Percentiles rank a stretch among this genome's conserved stretches.
Evolutionary conservation across 2,888 invertebrate species (phyloP).

Genomic region (Nephrotoma guestfalica): DNA sequence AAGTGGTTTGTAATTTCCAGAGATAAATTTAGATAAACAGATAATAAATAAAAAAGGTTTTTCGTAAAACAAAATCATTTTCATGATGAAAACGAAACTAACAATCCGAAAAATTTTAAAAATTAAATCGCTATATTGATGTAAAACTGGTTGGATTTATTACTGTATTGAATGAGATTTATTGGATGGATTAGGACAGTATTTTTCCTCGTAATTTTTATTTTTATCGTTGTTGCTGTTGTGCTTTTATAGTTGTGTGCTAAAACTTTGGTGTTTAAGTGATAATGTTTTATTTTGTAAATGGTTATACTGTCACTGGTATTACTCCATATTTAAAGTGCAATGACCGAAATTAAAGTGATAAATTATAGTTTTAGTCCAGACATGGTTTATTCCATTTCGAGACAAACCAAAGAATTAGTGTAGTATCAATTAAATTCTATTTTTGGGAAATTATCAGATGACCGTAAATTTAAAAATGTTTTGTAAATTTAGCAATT

Average conservation of each 20-base stretch:
- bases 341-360: not conserved
- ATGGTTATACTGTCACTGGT: not conserved
- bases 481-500: too few relatives aligned
- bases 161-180: not conserved
- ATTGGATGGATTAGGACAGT: not conserved
- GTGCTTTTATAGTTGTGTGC: too few relatives aligned
- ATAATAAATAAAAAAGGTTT: not conserved
- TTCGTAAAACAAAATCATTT: not conserved
- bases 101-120: not conserved
- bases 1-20: not conserved
- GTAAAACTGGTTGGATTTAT: not conserved
- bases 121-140: not conserved
- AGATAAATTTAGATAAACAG: not conserved
- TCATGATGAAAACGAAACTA: not conserved
- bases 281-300: not conserved
- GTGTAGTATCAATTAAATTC: too few relatives aligned
- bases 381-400: not conserved
- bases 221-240: not conserved
- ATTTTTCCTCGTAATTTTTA: not conserved
- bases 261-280: not conserved
- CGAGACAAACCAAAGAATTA: too few relatives aligned
- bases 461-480: too few relatives aligned
- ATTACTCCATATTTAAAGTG: not conserved
- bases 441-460: too few relatives aligned
- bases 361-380: not conserved